These are phyloP conservation scores for Drosophila picticornis DNA, from an alignment of 2,888 invertebrate species.

Conservation along the genomic window DNA sequence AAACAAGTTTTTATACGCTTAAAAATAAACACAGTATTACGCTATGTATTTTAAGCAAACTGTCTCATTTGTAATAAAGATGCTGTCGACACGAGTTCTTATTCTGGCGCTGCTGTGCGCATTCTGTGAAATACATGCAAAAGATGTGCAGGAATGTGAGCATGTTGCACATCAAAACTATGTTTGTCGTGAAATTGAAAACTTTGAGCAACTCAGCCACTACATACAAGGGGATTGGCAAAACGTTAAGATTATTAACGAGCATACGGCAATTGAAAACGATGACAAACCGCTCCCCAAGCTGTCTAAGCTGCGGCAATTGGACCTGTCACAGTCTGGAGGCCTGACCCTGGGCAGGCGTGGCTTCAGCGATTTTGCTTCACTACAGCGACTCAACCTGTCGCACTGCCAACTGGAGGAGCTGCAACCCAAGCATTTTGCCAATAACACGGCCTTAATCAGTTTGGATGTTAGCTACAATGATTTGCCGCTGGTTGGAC, in stretches of 20 bases:
- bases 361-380: conserved; percentile 69
- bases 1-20: conserved; percentile 50
- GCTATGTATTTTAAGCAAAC: conserved; percentile 8
- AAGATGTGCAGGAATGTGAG: conserved; percentile 64
- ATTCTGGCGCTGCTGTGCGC: conserved; percentile 8
- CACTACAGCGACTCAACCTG: conserved; percentile 73
- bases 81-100: conserved; percentile 47
- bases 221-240: conserved; percentile 56
- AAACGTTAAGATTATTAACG: conserved; percentile 61
- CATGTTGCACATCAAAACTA: conserved; percentile 12
- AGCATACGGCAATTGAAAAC: conserved; percentile 48
- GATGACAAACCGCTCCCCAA: conserved; percentile 19
- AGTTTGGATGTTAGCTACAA: conserved; percentile 81
- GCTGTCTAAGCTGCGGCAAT: conserved; percentile 48
- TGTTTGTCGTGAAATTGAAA: conserved; percentile 65
- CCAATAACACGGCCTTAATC: conserved; percentile 47
- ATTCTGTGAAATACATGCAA: conserved; percentile 20
- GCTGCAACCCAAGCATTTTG: conserved; percentile 66
- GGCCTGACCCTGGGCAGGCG: conserved; percentile 57
- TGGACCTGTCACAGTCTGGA: conserved; percentile 79
- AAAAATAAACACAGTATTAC: conserved; percentile 43
- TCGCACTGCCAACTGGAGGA: conserved; percentile 66
- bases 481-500: conserved; percentile 57
- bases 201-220: conserved; percentile 51
- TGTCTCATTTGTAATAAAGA: conserved; percentile 36